Conservation (phyloP, 2,888 invertebrate genomes). For the Girardia tigrina region DNA sequence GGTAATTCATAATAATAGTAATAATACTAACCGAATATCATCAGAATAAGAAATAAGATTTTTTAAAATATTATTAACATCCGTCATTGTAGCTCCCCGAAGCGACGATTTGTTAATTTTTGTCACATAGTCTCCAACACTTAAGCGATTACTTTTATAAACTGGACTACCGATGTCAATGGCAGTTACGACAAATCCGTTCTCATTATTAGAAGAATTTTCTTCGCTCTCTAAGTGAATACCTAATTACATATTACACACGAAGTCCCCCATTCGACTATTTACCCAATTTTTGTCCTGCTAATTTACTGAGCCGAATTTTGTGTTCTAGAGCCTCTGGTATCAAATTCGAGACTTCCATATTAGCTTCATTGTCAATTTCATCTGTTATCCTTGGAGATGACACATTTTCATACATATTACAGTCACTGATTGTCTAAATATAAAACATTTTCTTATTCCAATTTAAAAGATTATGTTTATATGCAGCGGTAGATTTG, state of each 20-base stretch:
- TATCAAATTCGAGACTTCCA: not conserved
- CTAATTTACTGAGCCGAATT: constrained; percentile 24
- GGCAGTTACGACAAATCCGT: not conserved
- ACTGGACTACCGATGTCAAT: not conserved
- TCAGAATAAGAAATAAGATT: not conserved
- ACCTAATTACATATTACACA: not conserved
- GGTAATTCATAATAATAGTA: too few species aligned
- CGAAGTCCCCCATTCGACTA: too few species aligned
- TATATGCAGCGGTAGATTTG: too few species aligned
- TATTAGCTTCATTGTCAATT: not conserved
- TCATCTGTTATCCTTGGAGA: not conserved
- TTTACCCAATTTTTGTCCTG: constrained; percentile 24
- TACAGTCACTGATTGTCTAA: not conserved
- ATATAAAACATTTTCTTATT: too few species aligned
- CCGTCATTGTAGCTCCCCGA: not conserved
- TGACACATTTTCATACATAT: not conserved
- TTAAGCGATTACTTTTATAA: not conserved
- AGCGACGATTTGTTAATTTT: not conserved
- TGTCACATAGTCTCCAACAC: not conserved
- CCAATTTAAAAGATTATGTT: too few species aligned
- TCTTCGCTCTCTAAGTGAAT: not conserved
- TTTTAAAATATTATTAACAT: not conserved
- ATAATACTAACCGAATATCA: not conserved
- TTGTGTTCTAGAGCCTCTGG: constrained; percentile 27
- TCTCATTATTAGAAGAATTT: not conserved